A percentile compares a stretch with the other conserved stretches of the same genome.
phyloP scores from a whole-genome alignment of 2,113 vertebrate species.

The Dolichallabes microphthalmus region DNA sequence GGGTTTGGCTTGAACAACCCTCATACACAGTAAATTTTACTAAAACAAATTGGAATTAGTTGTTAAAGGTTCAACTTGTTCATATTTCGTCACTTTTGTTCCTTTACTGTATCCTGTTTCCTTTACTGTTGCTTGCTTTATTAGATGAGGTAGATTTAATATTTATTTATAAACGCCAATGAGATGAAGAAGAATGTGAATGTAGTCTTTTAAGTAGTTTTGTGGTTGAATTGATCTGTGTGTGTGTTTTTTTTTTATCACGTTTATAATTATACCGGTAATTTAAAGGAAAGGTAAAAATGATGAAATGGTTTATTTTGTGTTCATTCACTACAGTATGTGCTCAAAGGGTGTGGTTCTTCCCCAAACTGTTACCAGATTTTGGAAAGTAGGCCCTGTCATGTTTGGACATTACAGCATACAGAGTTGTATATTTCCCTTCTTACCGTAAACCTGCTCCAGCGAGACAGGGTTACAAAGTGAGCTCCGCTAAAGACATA shows the following conservation, averaged over 20 bases:
- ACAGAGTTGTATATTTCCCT: not conserved
- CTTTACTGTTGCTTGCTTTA: not conserved
- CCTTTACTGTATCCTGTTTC: not conserved
- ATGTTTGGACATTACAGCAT: not conserved
- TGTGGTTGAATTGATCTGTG: constrained; percentile 6
- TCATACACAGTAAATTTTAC: not conserved
- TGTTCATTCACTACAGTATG: not conserved
- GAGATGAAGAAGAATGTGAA: constrained; percentile 11
- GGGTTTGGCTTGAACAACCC: no score
- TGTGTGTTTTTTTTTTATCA: not conserved
- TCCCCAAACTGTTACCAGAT: not conserved
- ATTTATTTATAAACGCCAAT: constrained; percentile 26
- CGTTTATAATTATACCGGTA: not conserved
- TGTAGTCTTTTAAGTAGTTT: constrained; percentile 39
- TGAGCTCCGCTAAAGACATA: no score
- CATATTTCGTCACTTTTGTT: not conserved
- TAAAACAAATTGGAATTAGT: not conserved
- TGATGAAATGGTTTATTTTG: not conserved
- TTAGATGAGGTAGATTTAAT: constrained; percentile 7
- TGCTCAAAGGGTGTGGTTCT: not conserved
- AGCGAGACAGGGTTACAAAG: no score
- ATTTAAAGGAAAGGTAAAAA: not conserved
- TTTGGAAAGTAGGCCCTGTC: no score
- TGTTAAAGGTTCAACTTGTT: not conserved
- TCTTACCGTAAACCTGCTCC: no score